Evolutionary conservation across 2,888 invertebrate genomes (phyloP).

Genomic region (Pseudolycoriella hygida): DNA sequence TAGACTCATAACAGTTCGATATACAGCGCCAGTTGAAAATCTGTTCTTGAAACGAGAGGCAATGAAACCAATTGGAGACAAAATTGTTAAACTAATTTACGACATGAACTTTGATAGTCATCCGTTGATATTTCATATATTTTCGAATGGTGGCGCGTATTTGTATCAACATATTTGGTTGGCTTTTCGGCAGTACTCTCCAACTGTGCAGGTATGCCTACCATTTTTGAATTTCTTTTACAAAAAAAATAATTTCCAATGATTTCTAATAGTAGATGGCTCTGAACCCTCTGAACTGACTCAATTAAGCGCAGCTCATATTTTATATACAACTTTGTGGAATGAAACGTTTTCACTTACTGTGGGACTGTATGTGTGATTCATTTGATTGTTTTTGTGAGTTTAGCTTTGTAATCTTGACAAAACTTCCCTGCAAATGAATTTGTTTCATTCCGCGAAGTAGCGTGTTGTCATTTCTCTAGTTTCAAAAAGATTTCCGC

Average conservation of each 20-base stretch:
- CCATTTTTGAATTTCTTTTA: slow-evolving; percentile 6
- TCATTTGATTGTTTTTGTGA: too few relatives aligned
- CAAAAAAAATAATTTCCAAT: neutral
- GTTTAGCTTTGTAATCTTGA: too few relatives aligned
- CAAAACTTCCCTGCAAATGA: too few relatives aligned
- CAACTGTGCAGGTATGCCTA: slow-evolving; percentile 30
- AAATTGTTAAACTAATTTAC: slow-evolving; percentile 42
- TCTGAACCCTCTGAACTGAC: too few relatives aligned
- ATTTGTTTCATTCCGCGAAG: too few relatives aligned
- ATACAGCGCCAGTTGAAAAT: slow-evolving; percentile 48
- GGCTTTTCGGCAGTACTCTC: slow-evolving; percentile 34
- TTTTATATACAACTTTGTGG: too few relatives aligned
- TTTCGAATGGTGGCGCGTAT: slow-evolving; percentile 60
- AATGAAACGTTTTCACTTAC: too few relatives aligned
- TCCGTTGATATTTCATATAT: slow-evolving; percentile 55
- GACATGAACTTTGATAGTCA: slow-evolving; percentile 51
- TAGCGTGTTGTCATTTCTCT: too few relatives aligned
- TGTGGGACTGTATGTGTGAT: neutral
- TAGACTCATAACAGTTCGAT: slow-evolving; percentile 53
- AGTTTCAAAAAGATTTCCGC: too few relatives aligned
- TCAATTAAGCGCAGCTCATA: too few relatives aligned
- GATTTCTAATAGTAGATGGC: too few relatives aligned
- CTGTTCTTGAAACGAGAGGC: slow-evolving; percentile 43
- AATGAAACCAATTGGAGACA: slow-evolving; percentile 41
- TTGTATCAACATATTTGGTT: slow-evolving; percentile 49